Percentiles rank a stretch among this genome's conserved stretches.
Evolutionary conservation across 2,888 invertebrate species (phyloP).

Genomic region (Ommatoiulus sabulosus): DNA sequence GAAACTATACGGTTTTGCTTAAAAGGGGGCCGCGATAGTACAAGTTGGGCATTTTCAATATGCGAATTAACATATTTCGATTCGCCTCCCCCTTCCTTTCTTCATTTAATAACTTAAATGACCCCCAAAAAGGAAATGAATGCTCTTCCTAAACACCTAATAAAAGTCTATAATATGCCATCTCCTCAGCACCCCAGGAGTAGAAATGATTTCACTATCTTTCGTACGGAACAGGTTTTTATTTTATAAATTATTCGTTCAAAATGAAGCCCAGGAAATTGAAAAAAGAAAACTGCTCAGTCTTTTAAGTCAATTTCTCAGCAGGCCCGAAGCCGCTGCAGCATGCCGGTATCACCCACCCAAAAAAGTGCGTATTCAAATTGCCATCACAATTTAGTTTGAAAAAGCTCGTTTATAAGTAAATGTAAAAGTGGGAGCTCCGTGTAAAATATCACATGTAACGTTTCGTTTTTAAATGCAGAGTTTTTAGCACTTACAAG

Average conservation of each 20-base stretch:
- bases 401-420: not conserved
- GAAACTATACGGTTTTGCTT: not conserved
- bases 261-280: not conserved
- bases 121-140: conserved; percentile 4
- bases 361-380: not conserved
- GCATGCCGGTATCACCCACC: not conserved
- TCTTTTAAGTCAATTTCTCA: not conserved
- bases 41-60: not conserved
- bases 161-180: not conserved
- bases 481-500: too few species aligned
- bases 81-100: not conserved
- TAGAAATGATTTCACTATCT: not conserved
- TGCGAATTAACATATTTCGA: not conserved
- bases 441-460: too few species aligned
- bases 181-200: not conserved
- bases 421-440: too few species aligned
- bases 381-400: not conserved
- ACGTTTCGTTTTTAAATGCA: too few species aligned
- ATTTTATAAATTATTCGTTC: not conserved
- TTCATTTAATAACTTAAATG: conserved; percentile 19
- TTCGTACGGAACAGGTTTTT: not conserved
- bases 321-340: too few species aligned
- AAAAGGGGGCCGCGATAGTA: not conserved
- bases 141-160: conserved; percentile 31
- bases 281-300: not conserved